Base-by-base conservation (phyloP, 2,113 vertebrate genomes). In the Mesocricetus auratus region DNA sequence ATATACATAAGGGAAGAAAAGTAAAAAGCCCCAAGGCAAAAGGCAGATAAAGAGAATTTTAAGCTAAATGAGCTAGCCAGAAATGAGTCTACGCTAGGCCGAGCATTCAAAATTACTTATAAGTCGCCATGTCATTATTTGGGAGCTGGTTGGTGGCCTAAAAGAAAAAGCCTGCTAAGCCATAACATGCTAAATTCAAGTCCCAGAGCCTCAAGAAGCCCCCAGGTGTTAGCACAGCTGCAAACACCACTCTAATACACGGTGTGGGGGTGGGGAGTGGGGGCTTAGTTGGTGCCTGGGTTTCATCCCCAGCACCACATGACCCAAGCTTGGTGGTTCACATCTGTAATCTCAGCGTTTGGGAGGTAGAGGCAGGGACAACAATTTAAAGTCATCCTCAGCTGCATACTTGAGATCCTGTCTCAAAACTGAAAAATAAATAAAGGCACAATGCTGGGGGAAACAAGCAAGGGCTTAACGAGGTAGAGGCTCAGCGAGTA, bases 161-260 rank as follows among this genome's bases (percentile, higher is more conserved):
- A 71, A 69, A n/a, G 68, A 71, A 71, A 39, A 71, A 71, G 36
- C 19, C 36, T 71, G 69, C 69, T 71, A 71, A 17, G 4, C 36
- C 85, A 88, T 90, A 12, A 86, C 47, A 93, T 16, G 83, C 12
- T 62, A 94, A 81, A 96, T 94, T 95, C 56, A 93, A 82, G 78
- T 50, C 39, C 29, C 81, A 31, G 56, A 82, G 77, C 77, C 47
- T 81, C 89, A 92, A 85, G 56, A 90, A 95, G 29, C 31, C 79
- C 56, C 83, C 69, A 62, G 36, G 74, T 89, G 62, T 86, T 77
- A 90, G 64, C 92, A 47, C 9, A 92, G 29, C 73, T 71, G 50
- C 47, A 85, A 94, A 91, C 64, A 89, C 19, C 86, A 47, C 79
- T 93, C 58, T 93, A 95, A 89, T 33, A 89, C 39, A 94, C 45